Evolutionary conservation across 2,888 invertebrate species (phyloP).

Genomic region (Allacma fusca): DNA sequence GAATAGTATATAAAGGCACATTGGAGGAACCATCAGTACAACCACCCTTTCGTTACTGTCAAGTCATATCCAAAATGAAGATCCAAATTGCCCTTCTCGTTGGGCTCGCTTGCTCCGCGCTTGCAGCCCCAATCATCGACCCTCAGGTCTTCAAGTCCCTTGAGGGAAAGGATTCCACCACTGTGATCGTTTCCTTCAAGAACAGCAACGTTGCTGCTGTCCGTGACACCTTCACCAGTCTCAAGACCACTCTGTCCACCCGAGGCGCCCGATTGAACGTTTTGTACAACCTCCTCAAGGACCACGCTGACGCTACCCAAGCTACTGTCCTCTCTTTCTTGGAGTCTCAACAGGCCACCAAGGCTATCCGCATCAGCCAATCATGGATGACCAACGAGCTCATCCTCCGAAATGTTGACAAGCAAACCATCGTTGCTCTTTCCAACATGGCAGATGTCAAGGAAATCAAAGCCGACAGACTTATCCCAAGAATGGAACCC

Average conservation of each 20-base stretch:
- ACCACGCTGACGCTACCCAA: conserved; percentile 28
- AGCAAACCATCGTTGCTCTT: background rate
- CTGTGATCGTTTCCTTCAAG: conserved; percentile 19
- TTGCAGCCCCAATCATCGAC: conserved; percentile 26
- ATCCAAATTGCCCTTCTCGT: conserved; percentile 6
- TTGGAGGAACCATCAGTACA: background rate
- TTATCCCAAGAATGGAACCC: background rate
- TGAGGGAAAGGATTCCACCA: background rate
- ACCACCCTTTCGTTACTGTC: background rate
- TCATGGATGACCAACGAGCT: conserved; percentile 29
- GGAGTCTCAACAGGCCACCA: background rate
- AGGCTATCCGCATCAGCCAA: background rate
- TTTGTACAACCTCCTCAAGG: conserved; percentile 29
- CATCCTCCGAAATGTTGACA: conserved; percentile 22
- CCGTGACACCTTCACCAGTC: background rate
- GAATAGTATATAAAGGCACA: background rate
- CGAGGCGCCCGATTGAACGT: background rate
- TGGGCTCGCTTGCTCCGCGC: conserved; percentile 10
- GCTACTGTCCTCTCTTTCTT: conserved; percentile 4
- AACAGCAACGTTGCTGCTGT: background rate
- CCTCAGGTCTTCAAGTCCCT: background rate
- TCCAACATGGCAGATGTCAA: background rate
- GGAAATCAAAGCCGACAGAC: background rate
- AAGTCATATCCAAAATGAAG: conserved; percentile 30
- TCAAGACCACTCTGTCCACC: background rate